Evolutionary conservation across 2,797 vertebrate species (phyloP).

Genomic region (Smutsia gigantea): DNA sequence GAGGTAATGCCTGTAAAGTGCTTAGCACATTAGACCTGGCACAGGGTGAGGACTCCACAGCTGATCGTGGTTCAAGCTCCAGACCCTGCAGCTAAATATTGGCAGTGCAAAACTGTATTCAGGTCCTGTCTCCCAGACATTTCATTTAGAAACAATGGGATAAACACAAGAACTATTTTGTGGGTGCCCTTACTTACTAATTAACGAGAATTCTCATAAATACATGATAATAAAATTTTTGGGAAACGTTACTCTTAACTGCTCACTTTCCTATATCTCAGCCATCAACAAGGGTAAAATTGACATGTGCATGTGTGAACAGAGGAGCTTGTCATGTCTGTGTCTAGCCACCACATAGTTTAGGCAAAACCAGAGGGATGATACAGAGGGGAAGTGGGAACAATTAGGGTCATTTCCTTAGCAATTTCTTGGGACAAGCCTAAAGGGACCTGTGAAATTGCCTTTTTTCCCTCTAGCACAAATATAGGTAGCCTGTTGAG

Average conservation of each 20-base stretch:
- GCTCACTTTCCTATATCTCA: neutral
- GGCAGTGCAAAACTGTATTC: no score
- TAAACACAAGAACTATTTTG: neutral
- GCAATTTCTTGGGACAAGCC: neutral
- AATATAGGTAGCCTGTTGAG: neutral
- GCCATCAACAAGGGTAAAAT: neutral
- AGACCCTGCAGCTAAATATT: neutral
- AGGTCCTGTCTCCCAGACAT: neutral
- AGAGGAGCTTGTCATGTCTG: neutral
- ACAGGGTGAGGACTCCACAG: accelerated
- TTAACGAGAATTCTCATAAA: neutral
- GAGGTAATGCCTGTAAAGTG: no score
- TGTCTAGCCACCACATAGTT: neutral
- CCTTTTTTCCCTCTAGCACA: neutral
- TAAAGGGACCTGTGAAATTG: neutral
- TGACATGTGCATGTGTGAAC: accelerated
- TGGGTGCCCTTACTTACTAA: accelerated
- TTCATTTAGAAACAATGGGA: neutral
- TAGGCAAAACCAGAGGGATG: neutral
- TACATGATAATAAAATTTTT: neutral
- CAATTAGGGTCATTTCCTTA: neutral
- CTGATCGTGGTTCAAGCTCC: neutral
- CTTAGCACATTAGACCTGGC: neutral
- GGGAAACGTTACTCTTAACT: neutral
- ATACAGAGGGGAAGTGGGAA: neutral